Evolutionary conservation across 1,140 invertebrate species (phyloP).

Genomic region (Leptestheria dahalacensis): DNA sequence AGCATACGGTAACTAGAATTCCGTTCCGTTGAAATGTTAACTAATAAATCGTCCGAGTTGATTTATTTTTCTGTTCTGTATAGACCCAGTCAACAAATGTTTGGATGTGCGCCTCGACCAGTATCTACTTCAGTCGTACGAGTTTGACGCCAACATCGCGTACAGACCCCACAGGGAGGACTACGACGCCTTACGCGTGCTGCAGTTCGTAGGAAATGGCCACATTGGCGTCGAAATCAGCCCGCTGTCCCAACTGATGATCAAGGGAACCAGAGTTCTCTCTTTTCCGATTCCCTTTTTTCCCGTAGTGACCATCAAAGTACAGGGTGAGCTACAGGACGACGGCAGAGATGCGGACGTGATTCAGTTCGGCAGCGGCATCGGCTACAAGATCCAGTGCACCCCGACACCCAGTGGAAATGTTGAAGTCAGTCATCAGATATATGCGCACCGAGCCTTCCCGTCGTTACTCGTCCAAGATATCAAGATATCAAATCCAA

Average conservation of each 20-base stretch:
- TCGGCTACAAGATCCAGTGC: slow-evolving; percentile 43
- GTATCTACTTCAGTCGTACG: not conserved
- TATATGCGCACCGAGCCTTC: slow-evolving; percentile 62
- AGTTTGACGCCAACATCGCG: not conserved
- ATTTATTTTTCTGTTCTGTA: not conserved
- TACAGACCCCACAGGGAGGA: not conserved
- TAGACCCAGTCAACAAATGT: slow-evolving; percentile 1
- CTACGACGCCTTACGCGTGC: not conserved
- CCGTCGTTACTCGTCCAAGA: slow-evolving; percentile 65
- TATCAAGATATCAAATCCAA: slow-evolving; percentile 57
- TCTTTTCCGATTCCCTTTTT: slow-evolving; percentile 53
- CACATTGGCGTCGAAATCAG: slow-evolving; percentile 47
- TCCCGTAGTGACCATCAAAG: slow-evolving; percentile 46
- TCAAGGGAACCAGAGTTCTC: slow-evolving; percentile 51
- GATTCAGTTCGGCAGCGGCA: slow-evolving; percentile 38
- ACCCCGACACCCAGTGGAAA: slow-evolving; percentile 44
- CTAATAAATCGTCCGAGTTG: too few species aligned
- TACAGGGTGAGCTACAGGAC: slow-evolving; percentile 26
- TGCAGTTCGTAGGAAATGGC: slow-evolving; percentile 57
- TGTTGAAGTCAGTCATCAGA: slow-evolving; percentile 46
- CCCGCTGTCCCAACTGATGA: slow-evolving; percentile 45
- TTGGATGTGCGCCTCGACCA: not conserved
- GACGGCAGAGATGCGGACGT: slow-evolving; percentile 42
- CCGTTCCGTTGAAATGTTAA: not conserved
- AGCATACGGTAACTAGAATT: not conserved